Conservation (phyloP, 2,797 vertebrate genomes). For the Alosa sapidissima region DNA sequence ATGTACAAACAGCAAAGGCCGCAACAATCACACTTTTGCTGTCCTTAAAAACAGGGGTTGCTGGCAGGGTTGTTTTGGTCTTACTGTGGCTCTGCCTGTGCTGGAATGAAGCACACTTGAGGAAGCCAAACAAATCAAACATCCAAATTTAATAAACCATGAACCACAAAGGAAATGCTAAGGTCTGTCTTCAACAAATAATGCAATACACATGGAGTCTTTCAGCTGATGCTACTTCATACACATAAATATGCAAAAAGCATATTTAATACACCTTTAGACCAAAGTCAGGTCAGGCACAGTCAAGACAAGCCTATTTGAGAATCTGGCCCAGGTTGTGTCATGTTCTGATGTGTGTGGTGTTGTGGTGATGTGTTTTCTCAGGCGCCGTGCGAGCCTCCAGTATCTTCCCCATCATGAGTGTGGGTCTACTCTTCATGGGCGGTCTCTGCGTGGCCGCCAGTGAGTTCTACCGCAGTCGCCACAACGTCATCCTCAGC, state of each 20-base stretch:
- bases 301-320: too few relatives aligned
- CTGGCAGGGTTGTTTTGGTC: background rate
- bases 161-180: too few relatives aligned
- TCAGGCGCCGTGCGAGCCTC: constrained; percentile 93
- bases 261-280: too few relatives aligned
- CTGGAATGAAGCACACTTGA: background rate
- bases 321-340: background rate
- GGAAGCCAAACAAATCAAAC: background rate
- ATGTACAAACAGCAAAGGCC: background rate
- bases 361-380: constrained; percentile 33
- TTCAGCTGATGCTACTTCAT: too few relatives aligned
- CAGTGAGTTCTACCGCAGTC: constrained; percentile 97
- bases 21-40: background rate
- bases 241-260: too few relatives aligned
- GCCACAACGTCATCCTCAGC: constrained; percentile 97
- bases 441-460: constrained; percentile 95
- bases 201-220: too few relatives aligned
- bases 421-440: constrained; percentile 93
- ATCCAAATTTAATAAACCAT: background rate
- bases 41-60: background rate
- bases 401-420: constrained; percentile 98
- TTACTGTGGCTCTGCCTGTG: background rate
- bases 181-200: too few relatives aligned
- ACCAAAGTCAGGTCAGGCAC: too few relatives aligned
- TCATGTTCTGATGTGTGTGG: background rate